Conservation (phyloP, 2,113 vertebrate species). For the Mystacornis crossleyi region DNA sequence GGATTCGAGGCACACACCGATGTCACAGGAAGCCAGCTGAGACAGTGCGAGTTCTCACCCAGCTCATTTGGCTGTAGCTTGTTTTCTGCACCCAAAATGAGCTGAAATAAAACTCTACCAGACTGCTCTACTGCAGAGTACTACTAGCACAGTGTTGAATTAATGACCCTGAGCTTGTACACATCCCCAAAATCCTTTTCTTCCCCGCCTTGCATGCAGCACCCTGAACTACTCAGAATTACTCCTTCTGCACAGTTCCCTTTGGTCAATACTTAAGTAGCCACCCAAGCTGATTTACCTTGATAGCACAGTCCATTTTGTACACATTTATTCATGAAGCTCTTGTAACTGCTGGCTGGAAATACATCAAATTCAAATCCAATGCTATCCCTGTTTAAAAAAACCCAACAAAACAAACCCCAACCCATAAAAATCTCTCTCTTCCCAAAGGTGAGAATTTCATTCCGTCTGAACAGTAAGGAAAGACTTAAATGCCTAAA, state of each 20-base stretch:
- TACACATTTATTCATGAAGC: constrained; percentile 56
- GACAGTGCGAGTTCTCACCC: not conserved
- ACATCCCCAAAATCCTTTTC: not conserved
- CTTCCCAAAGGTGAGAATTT: not conserved
- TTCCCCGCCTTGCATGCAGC: not conserved
- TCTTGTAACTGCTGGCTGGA: constrained; percentile 23
- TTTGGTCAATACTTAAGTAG: constrained; percentile 15
- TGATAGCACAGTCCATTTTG: constrained; percentile 39
- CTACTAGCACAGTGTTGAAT: not conserved
- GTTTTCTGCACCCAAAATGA: not conserved
- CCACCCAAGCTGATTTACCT: constrained; percentile 50
- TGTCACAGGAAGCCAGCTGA: not conserved
- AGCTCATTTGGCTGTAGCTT: not conserved
- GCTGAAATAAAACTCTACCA: not conserved
- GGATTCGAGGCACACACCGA: accelerated
- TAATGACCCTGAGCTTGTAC: not conserved
- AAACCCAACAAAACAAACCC: not conserved
- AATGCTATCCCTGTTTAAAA: not conserved
- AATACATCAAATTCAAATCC: constrained; percentile 49
- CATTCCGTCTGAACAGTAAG: not conserved
- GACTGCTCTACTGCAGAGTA: not conserved
- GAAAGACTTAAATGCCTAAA: not conserved
- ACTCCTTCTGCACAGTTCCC: not conserved
- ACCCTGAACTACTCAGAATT: not conserved
- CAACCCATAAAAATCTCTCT: not conserved